These are phyloP conservation scores for Pinctada fucata DNA, from an alignment of 2,888 invertebrate species.

Conservation along the genomic window DNA sequence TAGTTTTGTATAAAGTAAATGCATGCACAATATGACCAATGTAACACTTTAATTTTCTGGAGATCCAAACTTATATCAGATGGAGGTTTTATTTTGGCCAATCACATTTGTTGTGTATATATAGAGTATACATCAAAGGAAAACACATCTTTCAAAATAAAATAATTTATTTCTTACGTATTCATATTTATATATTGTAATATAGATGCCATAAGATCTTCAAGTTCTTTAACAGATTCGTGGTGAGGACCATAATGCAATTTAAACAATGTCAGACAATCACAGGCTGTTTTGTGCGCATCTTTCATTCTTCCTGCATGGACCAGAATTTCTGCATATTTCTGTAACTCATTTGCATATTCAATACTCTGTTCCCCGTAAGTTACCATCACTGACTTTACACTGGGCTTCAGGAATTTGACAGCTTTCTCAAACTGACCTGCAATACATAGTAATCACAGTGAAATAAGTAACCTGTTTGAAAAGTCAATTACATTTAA, in stretches of 20 bases:
- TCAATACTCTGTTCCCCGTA: conserved; percentile 84
- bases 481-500: no score
- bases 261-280: not conserved
- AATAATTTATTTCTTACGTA: no score
- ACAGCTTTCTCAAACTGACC: conserved; percentile 77
- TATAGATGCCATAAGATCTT: not conserved
- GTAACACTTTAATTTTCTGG: no score
- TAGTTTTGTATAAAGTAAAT: no score
- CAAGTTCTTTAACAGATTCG: not conserved
- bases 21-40: no score
- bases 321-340: conserved; percentile 82
- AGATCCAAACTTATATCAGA: no score
- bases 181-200: not conserved
- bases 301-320: conserved; percentile 74
- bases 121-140: no score
- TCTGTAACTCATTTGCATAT: conserved; percentile 83
- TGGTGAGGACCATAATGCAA: not conserved
- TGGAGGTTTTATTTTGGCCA: no score
- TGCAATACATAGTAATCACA: conserved; percentile 52
- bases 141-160: no score
- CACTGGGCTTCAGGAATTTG: conserved; percentile 79
- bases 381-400: conserved; percentile 81
- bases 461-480: no score
- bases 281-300: conserved; percentile 45
- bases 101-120: no score